Evolutionary conservation across 1,140 invertebrate species (phyloP).

Genomic region (Heliconius congener): DNA sequence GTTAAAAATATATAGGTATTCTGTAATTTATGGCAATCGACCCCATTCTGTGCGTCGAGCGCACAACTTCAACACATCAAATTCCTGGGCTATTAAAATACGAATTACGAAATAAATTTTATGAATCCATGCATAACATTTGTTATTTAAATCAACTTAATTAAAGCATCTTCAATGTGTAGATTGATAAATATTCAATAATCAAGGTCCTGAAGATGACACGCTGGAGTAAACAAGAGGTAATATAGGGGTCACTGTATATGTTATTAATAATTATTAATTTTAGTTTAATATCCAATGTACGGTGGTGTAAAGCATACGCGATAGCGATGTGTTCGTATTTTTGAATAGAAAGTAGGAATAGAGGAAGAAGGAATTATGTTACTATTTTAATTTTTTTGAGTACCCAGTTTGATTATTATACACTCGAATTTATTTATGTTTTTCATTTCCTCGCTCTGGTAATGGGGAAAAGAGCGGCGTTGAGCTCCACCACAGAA

Average conservation of each 20-base stretch:
- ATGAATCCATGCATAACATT: conserved; percentile 1
- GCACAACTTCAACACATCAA: not conserved
- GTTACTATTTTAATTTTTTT: too few species aligned
- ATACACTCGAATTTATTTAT: too few species aligned
- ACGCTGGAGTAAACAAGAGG: conserved; percentile 6
- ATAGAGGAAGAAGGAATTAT: too few species aligned
- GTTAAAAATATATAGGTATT: not conserved
- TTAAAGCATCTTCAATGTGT: not conserved
- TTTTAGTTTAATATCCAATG: not conserved
- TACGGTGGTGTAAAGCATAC: not conserved
- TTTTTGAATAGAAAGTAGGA: not conserved
- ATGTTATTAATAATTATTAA: not conserved
- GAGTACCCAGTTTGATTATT: too few species aligned
- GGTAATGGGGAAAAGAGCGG: too few species aligned
- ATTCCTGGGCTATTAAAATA: not conserved
- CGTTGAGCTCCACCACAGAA: too few species aligned
- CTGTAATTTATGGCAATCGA: not conserved
- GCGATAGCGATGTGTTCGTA: not conserved
- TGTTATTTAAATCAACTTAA: conserved; percentile 4
- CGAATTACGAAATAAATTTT: not conserved
- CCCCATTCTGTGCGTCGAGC: not conserved
- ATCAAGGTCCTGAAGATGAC: conserved; percentile 1
- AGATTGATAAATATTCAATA: not conserved
- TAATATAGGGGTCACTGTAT: conserved; percentile 8
- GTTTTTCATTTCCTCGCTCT: too few species aligned